Conservation (phyloP, 2,888 invertebrate genomes). For the Allolobophora icterica region DNA sequence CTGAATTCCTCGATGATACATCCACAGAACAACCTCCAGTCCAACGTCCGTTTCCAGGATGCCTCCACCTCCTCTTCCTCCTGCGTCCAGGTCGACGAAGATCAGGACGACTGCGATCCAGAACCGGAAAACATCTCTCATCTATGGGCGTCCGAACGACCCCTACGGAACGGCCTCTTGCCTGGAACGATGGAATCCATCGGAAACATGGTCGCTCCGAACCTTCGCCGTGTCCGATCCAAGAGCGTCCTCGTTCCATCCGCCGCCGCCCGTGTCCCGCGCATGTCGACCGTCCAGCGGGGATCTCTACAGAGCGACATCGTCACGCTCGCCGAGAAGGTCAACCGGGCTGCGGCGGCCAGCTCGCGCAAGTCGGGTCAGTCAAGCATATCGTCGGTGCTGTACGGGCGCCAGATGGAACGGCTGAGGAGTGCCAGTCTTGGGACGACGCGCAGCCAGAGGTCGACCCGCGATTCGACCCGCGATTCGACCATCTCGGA, state of each 20-base stretch:
- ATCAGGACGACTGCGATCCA: not conserved
- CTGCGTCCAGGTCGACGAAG: not conserved
- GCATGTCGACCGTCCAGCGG: not conserved
- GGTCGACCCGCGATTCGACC: not conserved
- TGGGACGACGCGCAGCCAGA: not conserved
- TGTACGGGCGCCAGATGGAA: not conserved
- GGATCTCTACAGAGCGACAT: constrained; percentile 8
- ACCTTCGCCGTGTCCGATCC: constrained; percentile 6
- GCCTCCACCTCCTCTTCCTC: not conserved
- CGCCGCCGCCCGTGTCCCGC: not conserved
- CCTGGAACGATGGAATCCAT: not conserved
- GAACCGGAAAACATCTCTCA: not conserved
- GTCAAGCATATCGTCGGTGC: constrained; percentile 18
- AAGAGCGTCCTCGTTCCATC: not conserved
- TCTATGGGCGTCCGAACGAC: not conserved
- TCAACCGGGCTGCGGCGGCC: not conserved
- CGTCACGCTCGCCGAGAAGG: not conserved
- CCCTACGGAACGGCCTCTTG: not conserved
- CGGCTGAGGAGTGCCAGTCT: constrained; percentile 1
- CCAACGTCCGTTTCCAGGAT: constrained; percentile 8
- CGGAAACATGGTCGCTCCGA: not conserved
- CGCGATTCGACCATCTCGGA: constrained; percentile 26
- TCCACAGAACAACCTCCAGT: not conserved
- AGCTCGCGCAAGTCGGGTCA: constrained; percentile 22
- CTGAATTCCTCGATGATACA: not conserved